Conservation (phyloP, 2,113 vertebrate species). For the Eulemur rufifrons region DNA sequence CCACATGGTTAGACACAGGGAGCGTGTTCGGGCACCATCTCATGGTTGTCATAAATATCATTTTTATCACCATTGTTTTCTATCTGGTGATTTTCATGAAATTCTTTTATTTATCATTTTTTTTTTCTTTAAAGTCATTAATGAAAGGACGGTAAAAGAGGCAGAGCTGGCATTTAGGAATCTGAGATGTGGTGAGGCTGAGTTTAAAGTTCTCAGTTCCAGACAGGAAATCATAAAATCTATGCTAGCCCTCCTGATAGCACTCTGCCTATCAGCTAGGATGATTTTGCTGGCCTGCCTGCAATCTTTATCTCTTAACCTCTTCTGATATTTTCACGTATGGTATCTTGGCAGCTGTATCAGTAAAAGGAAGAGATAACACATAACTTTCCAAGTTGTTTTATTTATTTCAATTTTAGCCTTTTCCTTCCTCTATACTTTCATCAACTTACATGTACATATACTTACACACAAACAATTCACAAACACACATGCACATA, state of each 20-base stretch:
- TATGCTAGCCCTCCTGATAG: neutral
- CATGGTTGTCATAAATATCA: neutral
- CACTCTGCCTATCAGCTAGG: neutral
- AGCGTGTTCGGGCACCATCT: neutral
- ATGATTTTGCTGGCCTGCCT: neutral
- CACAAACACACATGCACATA: neutral
- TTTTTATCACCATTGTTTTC: neutral
- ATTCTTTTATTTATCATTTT: neutral
- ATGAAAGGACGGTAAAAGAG: neutral
- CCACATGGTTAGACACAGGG: accelerated
- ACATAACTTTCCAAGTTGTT: neutral
- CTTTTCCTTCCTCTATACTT: neutral
- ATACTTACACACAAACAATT: neutral
- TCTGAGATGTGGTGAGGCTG: neutral
- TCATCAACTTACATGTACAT: neutral
- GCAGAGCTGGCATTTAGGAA: neutral
- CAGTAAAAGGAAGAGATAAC: neutral
- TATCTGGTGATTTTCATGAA: neutral
- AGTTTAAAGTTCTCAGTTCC: neutral
- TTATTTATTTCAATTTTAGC: neutral
- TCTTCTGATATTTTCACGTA: neutral
- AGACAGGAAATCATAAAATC: neutral
- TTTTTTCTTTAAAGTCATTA: neutral
- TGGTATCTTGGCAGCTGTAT: neutral
- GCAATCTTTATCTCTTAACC: neutral